A percentile compares a stretch with the other conserved stretches of the same genome.
phyloP scores from a whole-genome alignment of 1,140 invertebrate species.

The Gonioctena quinquepunctata region DNA sequence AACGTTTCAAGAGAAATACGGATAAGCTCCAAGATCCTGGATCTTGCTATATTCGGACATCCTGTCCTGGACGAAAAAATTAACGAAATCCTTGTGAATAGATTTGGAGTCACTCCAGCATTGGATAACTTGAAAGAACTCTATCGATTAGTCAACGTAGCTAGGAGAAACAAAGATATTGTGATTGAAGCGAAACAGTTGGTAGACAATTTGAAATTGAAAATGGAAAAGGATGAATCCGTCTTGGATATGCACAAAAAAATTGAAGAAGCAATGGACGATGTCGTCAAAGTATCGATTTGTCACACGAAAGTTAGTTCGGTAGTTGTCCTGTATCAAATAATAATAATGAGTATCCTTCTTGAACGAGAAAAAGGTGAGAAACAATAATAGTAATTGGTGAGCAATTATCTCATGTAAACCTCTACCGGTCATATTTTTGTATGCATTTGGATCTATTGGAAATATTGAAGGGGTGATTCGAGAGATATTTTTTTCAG shows the following conservation, averaged over 20 bases:
- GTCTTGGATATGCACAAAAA: slow-evolving; percentile 50
- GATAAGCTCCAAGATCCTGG: slow-evolving; percentile 34
- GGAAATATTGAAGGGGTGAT: too few relatives aligned
- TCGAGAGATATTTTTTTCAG: too few relatives aligned
- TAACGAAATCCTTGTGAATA: slow-evolving; percentile 54
- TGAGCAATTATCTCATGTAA: too few relatives aligned
- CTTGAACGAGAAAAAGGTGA: slow-evolving; percentile 58
- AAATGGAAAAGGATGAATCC: slow-evolving; percentile 40
- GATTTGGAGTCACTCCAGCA: slow-evolving; percentile 46
- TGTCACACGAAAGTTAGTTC: slow-evolving; percentile 56
- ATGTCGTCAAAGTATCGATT: slow-evolving; percentile 34
- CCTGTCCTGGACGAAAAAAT: slow-evolving; percentile 60
- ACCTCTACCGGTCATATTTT: too few relatives aligned
- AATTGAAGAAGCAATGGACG: slow-evolving; percentile 39
- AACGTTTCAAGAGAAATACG: slow-evolving; percentile 23
- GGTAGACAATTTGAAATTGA: slow-evolving; percentile 21
- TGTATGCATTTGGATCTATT: too few relatives aligned
- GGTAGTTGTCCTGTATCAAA: slow-evolving; percentile 60
- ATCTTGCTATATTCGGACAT: slow-evolving; percentile 66
- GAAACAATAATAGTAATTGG: too few relatives aligned
- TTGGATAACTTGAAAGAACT: neutral
- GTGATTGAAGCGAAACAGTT: slow-evolving; percentile 7
- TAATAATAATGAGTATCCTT: slow-evolving; percentile 60
- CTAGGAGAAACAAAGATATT: neutral
- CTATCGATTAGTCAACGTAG: neutral